These are phyloP conservation scores for Eudyptes chrysolophus DNA, from an alignment of 2,113 vertebrate genomes.

Conservation along the genomic window DNA sequence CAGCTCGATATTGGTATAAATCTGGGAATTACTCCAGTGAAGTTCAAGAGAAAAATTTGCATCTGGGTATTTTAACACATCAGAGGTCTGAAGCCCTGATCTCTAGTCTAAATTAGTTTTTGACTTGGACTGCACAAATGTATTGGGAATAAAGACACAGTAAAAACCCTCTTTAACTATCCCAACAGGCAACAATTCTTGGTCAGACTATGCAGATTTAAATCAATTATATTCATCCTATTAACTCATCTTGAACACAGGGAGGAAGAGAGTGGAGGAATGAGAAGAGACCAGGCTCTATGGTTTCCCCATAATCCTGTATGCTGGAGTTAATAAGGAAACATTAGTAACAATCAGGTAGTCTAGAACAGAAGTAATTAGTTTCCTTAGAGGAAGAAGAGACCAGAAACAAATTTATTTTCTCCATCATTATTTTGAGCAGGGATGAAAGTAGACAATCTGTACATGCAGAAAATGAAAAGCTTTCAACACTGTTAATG, in stretches of 20 bases:
- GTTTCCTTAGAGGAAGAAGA: neutral
- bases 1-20: neutral
- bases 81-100: neutral
- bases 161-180: neutral
- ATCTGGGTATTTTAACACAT: neutral
- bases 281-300: neutral
- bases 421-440: neutral
- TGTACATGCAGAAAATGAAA: neutral
- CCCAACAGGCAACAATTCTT: neutral
- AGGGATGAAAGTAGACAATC: neutral
- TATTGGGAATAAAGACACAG: neutral
- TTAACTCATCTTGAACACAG: neutral
- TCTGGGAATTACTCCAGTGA: neutral
- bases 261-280: neutral
- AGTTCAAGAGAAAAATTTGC: neutral
- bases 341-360: neutral
- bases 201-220: neutral
- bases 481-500: neutral
- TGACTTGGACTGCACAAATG: neutral
- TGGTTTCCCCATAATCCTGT: neutral
- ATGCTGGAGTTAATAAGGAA: neutral
- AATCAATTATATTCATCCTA: neutral
- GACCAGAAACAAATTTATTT: neutral
- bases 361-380: neutral
- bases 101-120: neutral